Base-by-base conservation (phyloP, 92 coral and sea anemone species). In the Porites evermanni region DNA sequence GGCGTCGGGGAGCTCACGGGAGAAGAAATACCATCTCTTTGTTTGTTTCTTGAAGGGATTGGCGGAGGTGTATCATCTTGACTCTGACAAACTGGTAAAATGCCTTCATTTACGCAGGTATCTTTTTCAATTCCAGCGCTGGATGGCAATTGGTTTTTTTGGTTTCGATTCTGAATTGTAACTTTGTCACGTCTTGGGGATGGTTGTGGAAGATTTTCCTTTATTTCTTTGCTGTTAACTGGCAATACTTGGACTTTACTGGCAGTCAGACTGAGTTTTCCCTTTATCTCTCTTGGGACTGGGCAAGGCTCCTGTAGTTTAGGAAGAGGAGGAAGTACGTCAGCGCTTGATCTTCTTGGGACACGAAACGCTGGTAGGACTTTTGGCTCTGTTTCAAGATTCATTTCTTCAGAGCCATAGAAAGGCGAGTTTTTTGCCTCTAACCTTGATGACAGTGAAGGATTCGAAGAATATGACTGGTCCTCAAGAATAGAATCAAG, bases 271-370 rank as follows among this genome's bases (percentile, higher is more conserved):
- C 47, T 11, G 14, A 9, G 63, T 50, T 72, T 51, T 64, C 83
- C 83, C 32, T 44, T 64, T 20, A 73, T 7, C 2, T 65, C 83
- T 19, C 59, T 56, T 12, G 19, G 8, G 12, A 50, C 58, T 2
- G n/a, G 5, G 70, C 67, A 69, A 81, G 29, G 29, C 29, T 23
- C 77, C 21, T 19, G 78, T 54, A 12, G 1, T 11, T 10, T n/a
- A 2, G 86, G 86, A 32, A 59, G 44, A 17, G 58, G 59, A 58
- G 86, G 69, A 58, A 71, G 78, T 29, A 58, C 69, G 52, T 81
- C 86, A 2, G 2, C 78, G 6, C 78, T 81, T 29, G 60, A 29
- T 7, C 78, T 59, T 58, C 13, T n/a, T 19, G 47, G 47, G 47
- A 59, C 70, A 12, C 58, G 65, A 14, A 77, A 58, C 7, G 20